A percentile compares a stretch with the other conserved stretches of the same genome.
phyloP scores from a whole-genome alignment of 1,140 invertebrate genomes.

The Aricia agestis region DNA sequence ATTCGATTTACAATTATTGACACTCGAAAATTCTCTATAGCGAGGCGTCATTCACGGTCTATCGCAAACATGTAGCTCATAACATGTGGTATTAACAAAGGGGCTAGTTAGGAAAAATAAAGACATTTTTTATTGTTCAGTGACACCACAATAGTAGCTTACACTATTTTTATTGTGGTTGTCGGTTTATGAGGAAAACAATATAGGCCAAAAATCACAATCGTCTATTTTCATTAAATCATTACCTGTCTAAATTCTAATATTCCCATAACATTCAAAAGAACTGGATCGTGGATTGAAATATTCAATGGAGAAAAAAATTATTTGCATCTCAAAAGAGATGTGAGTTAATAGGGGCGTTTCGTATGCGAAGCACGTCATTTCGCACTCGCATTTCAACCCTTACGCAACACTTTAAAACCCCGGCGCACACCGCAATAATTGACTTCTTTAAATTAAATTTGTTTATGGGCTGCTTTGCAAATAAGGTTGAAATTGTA shows the following conservation, averaged over 20 bases:
- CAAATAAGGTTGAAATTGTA: slow-evolving; percentile 5
- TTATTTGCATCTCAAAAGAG: slow-evolving; percentile 74
- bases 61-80: background rate
- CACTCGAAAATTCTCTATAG: background rate
- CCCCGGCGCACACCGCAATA: slow-evolving; percentile 37
- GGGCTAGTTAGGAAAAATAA: background rate
- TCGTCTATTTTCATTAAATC: slow-evolving; percentile 27
- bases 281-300: slow-evolving; percentile 60
- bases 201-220: background rate
- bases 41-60: background rate
- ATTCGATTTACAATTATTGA: background rate
- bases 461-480: background rate
- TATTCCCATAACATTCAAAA: slow-evolving; percentile 51
- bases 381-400: slow-evolving; percentile 54
- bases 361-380: slow-evolving; percentile 67
- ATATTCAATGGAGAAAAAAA: slow-evolving; percentile 72
- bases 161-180: background rate
- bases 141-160: background rate
- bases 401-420: slow-evolving; percentile 53
- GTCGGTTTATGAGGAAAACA: no score
- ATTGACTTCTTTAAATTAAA: slow-evolving; percentile 32
- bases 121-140: background rate
- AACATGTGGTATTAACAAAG: background rate
- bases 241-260: slow-evolving; percentile 34
- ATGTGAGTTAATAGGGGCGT: slow-evolving; percentile 64